These are phyloP conservation scores for Pelagia noctiluca DNA, from an alignment of 30 jellyfish, hydroid and myxozoan genomes.

Conservation along the genomic window DNA sequence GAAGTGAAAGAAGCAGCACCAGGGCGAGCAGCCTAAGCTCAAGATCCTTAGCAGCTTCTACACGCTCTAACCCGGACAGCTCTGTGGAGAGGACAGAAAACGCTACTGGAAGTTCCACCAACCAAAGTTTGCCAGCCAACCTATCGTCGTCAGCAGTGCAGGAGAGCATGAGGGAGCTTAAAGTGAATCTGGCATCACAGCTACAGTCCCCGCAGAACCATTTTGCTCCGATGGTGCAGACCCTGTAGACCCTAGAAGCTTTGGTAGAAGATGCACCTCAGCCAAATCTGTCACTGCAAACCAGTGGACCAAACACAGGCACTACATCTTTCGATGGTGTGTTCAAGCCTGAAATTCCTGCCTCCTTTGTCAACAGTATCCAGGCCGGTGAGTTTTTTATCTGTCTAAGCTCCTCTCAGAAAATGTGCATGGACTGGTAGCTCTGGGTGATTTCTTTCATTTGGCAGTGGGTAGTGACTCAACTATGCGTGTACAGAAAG, in stretches of 20 bases:
- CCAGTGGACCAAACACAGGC: not conserved
- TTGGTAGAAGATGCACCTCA: no score
- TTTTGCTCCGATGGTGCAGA: not conserved
- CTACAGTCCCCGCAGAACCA: not conserved
- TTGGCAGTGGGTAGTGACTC: constrained; percentile 17
- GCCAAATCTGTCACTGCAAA: no score
- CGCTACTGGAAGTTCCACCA: not conserved
- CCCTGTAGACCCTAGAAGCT: not conserved
- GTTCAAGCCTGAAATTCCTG: constrained; percentile 32
- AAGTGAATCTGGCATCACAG: not conserved
- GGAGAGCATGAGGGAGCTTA: not conserved
- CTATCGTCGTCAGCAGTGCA: not conserved
- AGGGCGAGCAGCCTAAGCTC: not conserved
- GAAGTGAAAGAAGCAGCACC: not conserved
- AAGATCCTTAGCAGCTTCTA: not conserved
- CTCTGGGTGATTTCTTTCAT: not conserved
- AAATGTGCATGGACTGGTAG: not conserved
- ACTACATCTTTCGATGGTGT: not conserved
- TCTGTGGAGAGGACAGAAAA: not conserved
- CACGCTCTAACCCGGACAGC: not conserved
- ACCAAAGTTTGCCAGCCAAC: no score
- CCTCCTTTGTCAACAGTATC: not conserved
- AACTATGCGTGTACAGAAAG: not conserved
- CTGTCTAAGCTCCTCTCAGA: not conserved
- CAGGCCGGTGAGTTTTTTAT: constrained; percentile 22